A percentile compares a stretch with the other conserved stretches of the same genome.
Conservation (phyloP, 2,797 vertebrate genomes). For the Austrolebias charrua region DNA sequence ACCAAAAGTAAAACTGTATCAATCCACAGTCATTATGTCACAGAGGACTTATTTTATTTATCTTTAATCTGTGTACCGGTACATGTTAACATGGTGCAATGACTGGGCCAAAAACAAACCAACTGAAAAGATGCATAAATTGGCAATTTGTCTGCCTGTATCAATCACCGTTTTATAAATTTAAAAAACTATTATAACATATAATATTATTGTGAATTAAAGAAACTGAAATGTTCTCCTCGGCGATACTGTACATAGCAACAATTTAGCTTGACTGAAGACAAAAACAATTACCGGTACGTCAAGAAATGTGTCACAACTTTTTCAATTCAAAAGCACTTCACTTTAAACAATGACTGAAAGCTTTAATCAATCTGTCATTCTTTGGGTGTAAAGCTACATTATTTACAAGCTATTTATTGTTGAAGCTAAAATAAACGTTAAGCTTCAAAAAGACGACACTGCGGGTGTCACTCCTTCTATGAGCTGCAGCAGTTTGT, state of each 20-base stretch:
- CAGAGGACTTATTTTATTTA: no score
- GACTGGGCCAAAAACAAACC: no score
- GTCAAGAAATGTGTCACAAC: conserved; percentile 27
- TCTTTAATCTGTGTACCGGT: no score
- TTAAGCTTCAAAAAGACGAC: conserved; percentile 27
- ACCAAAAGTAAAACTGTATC: no score
- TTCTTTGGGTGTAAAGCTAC: conserved; percentile 26
- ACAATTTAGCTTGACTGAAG: conserved; percentile 27
- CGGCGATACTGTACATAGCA: conserved; percentile 14
- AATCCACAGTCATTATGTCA: no score
- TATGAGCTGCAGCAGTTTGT: conserved; percentile 22
- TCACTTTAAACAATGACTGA: conserved; percentile 19
- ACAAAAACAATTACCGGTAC: conserved; percentile 21
- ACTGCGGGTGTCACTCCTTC: conserved; percentile 39
- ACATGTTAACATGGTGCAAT: no score
- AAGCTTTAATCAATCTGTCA: conserved; percentile 35
- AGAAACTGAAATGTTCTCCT: conserved; percentile 13
- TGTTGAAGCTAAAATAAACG: conserved; percentile 29
- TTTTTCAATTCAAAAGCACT: conserved; percentile 26
- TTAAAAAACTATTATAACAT: no score
- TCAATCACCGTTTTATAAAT: no score
- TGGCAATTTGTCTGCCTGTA: no score
- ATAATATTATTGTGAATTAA: conserved; percentile 1
- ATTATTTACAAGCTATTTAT: conserved; percentile 36
- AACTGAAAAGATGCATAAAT: no score